Base-by-base conservation (phyloP, 2,888 invertebrate genomes). In the Agonum fuliginosum region DNA sequence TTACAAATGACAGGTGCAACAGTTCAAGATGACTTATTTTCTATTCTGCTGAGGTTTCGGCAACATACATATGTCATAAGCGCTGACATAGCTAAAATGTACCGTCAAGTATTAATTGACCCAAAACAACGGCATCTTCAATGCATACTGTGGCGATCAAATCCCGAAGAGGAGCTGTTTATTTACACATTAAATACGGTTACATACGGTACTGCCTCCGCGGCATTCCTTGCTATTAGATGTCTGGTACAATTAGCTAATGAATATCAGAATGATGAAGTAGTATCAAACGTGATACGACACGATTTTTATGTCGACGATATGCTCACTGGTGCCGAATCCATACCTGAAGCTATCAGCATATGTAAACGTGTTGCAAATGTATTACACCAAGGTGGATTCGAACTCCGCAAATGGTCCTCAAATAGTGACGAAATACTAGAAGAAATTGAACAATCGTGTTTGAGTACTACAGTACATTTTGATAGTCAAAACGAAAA, bases 21-120 rank as follows among this genome's bases (percentile, higher is more conserved):
- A 84, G 83, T 82, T 46, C 81, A 82, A 71, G 70, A 79, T 4
- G 79, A 83, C 37, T 37, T 83, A 2, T 27, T 75, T 19, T 24
- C 62, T 14, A 70, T 79, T 14, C 17, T 79, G 3, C 3, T 48
- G 8, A 48, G 77, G 2, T 79, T 79, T 78, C 6, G 79, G 22
- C 22, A 8, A 3, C 73, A 79, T 51, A 19, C 14, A n/a, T 62
- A 17, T 30, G 81, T 81, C 0, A 41, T 83, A 1, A 78, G 74
- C 1, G 81, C 80, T 0, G 83, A 83, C 54, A 79, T 84, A 8
- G 73, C 51, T 0, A 79, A 81, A 74, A 83, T 83, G 79, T 84
- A 80, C 54, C 78, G 79, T 0, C 81, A 82, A 67, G 79, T 84
- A 3, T 3, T 30, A 6, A 51, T 82, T 0, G 20, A 80, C 30